Evolutionary conservation across 2,888 invertebrate genomes (phyloP), one percentile per base, ranked within the genome.

Genomic region (Eristalinus sepulchralis): DNA sequence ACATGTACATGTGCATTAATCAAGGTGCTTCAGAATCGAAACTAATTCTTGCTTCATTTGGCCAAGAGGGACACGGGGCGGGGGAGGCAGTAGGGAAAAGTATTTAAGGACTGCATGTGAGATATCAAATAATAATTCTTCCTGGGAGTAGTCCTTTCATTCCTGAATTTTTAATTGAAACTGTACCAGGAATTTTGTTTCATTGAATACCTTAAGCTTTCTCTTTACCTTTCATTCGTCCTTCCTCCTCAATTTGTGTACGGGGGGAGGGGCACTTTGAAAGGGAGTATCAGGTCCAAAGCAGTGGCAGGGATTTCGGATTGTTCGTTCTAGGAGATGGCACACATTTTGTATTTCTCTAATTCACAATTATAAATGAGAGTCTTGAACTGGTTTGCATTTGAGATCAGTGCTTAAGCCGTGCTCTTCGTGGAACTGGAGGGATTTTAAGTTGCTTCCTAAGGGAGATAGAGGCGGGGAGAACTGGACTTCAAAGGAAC

Each of bases 81-180:
- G n/a, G 47, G 22, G 20, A 11, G 31, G 24, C 13, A 31, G n/a
- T n/a, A n/a, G n/a, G 22, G 10, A 3, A 17, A 47, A 59, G 68
- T 34, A 10, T 22, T 68, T 68, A 31, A 60, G 57, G 55, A 22
- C 20, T 64, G 82, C 36, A 83, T 75, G 59, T 71, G 78, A 62
- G 75, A 63, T 83, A 79, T 83, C 78, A 83, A 86, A 86, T 86
- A 79, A 83, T 86, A 86, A 86, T 86, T 86, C 47, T 6, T 71
- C 24, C 71, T 60, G 47, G 13, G 4, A 17, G 10, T 71, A 66
- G 71, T 83, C 55, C 70, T 75, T 64, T 34, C 60, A 76, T 72
- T 55, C 55, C 60, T 73, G 78, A 83, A 86, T 86, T 86, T 86
- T 79, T 86, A 86, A 86, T 86, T 86, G 83, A 83, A 86, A 83